Evolutionary conservation across 2,888 invertebrate species (phyloP).

Genomic region (Eilema griseolum): DNA sequence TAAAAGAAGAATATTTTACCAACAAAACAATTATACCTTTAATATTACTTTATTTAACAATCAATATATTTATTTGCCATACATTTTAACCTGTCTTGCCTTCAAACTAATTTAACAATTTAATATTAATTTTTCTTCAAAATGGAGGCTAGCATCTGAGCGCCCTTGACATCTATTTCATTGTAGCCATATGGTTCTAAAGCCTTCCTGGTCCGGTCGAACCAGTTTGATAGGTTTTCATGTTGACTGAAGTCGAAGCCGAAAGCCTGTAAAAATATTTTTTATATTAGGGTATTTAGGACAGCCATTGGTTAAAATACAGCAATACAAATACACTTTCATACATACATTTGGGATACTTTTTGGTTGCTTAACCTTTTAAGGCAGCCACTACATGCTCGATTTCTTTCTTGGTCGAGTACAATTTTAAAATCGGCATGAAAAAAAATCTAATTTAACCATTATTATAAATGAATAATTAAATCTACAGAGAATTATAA

Average conservation of each 20-base stretch:
- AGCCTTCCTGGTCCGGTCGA: conserved; percentile 88
- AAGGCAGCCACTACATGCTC: no score
- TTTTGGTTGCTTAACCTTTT: no score
- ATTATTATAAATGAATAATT: no score
- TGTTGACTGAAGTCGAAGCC: conserved; percentile 86
- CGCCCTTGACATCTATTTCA: conserved; percentile 88
- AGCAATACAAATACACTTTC: no score
- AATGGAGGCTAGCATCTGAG: conserved; percentile 84
- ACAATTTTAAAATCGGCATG: no score
- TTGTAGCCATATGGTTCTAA: conserved; percentile 90
- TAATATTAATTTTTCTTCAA: conserved; percentile 73
- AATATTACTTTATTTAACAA: conserved; percentile 12
- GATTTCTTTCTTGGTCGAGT: no score
- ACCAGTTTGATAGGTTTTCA: conserved; percentile 89
- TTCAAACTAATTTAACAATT: conserved; percentile 20
- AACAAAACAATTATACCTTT: neutral
- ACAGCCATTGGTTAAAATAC: no score
- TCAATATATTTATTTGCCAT: conserved; percentile 12
- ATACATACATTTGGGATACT: no score
- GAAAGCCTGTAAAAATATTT: conserved; percentile 76
- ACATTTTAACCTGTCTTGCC: conserved; percentile 26
- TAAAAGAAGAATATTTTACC: neutral
- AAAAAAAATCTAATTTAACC: no score
- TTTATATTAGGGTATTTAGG: no score
- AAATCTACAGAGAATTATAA: no score